A percentile compares a stretch with the other conserved stretches of the same genome.
Evolutionary conservation across 2,888 invertebrate genomes (phyloP).

Genomic region (Beris chalybata): DNA sequence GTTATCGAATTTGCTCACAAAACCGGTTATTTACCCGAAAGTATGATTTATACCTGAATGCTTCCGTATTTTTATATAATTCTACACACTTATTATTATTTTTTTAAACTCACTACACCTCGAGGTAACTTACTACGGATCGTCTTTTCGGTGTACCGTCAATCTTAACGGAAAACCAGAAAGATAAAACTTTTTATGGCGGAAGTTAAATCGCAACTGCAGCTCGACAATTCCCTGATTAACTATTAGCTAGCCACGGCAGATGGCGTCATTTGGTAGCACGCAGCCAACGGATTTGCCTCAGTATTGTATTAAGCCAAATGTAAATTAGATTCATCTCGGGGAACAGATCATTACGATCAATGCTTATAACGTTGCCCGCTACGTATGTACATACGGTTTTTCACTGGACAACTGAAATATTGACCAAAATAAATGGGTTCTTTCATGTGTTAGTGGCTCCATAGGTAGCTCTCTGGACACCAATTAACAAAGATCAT

Average conservation of each 20-base stretch:
- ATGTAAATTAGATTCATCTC: constrained; percentile 30
- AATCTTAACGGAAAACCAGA: no score
- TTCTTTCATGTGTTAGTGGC: background rate
- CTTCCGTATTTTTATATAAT: no score
- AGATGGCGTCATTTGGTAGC: constrained; percentile 29
- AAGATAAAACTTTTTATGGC: constrained; percentile 3
- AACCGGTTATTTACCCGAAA: no score
- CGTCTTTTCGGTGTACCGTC: no score
- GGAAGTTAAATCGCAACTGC: constrained; percentile 32
- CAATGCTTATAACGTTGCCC: background rate
- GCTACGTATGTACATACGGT: no score
- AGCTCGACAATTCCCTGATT: constrained; percentile 18
- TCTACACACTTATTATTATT: no score
- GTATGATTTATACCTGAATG: no score
- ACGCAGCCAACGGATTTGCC: constrained; percentile 27
- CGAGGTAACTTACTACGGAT: no score
- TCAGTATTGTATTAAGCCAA: constrained; percentile 26
- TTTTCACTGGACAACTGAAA: background rate
- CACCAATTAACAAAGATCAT: constrained; percentile 10
- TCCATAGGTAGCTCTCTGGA: constrained; percentile 1
- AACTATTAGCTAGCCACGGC: constrained; percentile 23
- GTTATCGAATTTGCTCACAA: no score
- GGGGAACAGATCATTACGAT: constrained; percentile 4
- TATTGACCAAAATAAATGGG: background rate
- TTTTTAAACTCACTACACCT: no score